Conservation (phyloP, 2,113 vertebrate species). For the Brienomyrus longianalis region DNA sequence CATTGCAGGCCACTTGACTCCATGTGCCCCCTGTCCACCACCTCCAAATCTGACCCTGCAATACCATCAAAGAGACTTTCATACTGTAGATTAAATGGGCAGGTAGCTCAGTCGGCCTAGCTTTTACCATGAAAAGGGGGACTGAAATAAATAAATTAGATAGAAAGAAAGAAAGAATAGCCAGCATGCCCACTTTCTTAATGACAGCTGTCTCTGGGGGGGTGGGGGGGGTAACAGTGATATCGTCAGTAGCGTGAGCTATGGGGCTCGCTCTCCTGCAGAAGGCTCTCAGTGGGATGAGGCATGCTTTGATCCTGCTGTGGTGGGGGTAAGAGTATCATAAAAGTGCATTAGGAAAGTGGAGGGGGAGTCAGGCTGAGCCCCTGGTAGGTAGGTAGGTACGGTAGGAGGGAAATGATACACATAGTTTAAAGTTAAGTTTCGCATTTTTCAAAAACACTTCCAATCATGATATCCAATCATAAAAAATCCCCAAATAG, state of each 20-base stretch:
- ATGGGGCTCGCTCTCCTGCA: background rate
- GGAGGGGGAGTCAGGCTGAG: background rate
- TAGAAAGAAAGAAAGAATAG: slow-evolving; percentile 13
- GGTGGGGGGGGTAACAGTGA: slow-evolving; percentile 32
- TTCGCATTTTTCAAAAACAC: background rate
- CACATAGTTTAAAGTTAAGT: background rate
- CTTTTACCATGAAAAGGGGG: slow-evolving; percentile 37
- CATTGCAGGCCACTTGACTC: background rate
- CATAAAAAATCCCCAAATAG: no score
- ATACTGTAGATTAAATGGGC: slow-evolving; percentile 8
- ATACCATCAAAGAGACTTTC: background rate
- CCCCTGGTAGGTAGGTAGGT: background rate
- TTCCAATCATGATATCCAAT: background rate
- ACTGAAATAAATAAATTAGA: background rate
- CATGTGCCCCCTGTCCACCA: background rate
- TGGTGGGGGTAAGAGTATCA: slow-evolving; percentile 16
- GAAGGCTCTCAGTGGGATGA: slow-evolving; percentile 31
- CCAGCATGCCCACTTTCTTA: slow-evolving; percentile 36
- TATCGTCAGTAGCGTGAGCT: background rate
- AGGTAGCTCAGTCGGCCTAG: background rate
- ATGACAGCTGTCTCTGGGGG: slow-evolving; percentile 20
- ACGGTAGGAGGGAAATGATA: background rate
- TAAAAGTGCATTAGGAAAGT: slow-evolving; percentile 36
- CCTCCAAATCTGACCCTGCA: slow-evolving; percentile 10
- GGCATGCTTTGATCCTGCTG: slow-evolving; percentile 47